Percentiles rank a stretch among this genome's conserved stretches.
These are phyloP conservation scores for Balearica regulorum DNA, from an alignment of 2,797 vertebrate species.

Conservation along the genomic window DNA sequence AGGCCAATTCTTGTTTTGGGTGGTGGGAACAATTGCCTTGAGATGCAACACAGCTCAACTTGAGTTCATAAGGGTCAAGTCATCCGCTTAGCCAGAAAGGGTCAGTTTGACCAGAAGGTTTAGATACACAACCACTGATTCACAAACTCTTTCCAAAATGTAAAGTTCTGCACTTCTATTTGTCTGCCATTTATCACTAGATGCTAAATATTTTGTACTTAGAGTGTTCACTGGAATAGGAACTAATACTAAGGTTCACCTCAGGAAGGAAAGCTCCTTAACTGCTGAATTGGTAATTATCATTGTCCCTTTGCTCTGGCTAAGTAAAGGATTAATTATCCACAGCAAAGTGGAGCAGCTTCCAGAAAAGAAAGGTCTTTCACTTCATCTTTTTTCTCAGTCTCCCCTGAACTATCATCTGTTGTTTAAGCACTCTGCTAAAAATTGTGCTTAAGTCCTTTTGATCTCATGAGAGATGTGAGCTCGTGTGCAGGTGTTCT, in stretches of 20 bases:
- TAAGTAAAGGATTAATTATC: neutral
- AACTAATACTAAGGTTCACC: neutral
- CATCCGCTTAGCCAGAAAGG: neutral
- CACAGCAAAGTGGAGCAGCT: neutral
- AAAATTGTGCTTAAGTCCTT: neutral
- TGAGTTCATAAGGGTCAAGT: neutral
- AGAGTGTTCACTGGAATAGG: neutral
- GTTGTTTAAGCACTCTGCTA: neutral
- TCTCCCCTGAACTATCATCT: neutral
- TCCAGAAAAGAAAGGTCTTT: neutral
- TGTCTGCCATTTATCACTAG: neutral
- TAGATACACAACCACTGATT: fast-evolving
- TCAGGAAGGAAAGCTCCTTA: neutral
- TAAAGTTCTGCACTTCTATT: neutral
- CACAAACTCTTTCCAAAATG: neutral
- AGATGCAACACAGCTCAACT: neutral
- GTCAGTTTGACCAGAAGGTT: neutral
- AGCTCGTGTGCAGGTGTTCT: neutral
- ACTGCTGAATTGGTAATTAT: neutral
- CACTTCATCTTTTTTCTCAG: neutral
- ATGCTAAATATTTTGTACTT: neutral
- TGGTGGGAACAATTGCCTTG: neutral
- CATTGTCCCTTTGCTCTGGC: neutral
- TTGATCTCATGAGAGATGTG: neutral
- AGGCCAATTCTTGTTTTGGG: neutral